A percentile compares a stretch with the other conserved stretches of the same genome.
These are phyloP conservation scores for Sebastes alutus DNA, from an alignment of 2,797 vertebrate genomes.

Conservation along the genomic window DNA sequence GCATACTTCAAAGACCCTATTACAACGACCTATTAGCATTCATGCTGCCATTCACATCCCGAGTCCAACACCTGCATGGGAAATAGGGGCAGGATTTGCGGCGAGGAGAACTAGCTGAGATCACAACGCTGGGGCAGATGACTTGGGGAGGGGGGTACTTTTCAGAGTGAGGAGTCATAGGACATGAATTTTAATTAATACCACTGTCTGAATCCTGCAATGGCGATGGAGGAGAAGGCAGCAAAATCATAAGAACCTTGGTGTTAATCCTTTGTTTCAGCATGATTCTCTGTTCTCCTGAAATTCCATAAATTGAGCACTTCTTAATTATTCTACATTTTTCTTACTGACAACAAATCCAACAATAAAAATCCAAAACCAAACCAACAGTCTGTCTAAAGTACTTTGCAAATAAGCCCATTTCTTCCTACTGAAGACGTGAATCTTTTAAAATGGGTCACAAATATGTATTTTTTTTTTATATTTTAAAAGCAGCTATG, in stretches of 20 bases:
- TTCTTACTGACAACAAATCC: background rate
- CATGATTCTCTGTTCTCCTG: background rate
- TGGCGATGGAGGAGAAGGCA: background rate
- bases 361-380: background rate
- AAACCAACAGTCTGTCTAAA: background rate
- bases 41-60: constrained; percentile 82
- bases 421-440: background rate
- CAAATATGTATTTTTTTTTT: background rate
- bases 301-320: background rate
- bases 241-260: background rate
- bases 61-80: constrained; percentile 82
- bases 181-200: constrained; percentile 71
- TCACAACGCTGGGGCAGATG: constrained; percentile 71
- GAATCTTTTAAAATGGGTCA: background rate
- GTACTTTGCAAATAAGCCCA: background rate
- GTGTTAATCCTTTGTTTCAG: constrained; percentile 4
- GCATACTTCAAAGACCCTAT: constrained; percentile 85
- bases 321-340: background rate
- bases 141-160: constrained; percentile 52
- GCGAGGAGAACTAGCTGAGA: constrained; percentile 56
- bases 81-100: constrained; percentile 81
- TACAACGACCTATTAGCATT: constrained; percentile 85
- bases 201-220: constrained; percentile 27
- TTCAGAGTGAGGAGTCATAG: constrained; percentile 49
- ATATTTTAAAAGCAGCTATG: background rate